Evolutionary conservation across 1,140 invertebrate species (phyloP).

Genomic region (Drosophila yakuba): DNA sequence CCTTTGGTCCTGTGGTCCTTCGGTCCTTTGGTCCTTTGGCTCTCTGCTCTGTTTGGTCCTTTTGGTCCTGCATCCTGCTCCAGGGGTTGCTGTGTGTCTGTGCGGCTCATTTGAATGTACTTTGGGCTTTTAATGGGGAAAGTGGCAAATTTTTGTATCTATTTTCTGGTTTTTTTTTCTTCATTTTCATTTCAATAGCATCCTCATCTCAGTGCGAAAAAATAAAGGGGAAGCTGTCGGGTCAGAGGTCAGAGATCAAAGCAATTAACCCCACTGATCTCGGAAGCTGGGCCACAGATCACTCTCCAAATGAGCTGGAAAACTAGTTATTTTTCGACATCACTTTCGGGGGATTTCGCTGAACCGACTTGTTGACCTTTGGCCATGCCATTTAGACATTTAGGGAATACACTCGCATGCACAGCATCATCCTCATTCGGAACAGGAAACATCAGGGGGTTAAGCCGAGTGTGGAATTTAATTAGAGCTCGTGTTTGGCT

Average conservation of each 20-base stretch:
- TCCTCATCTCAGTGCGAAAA: conserved; percentile 3
- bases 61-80: conserved; percentile 9
- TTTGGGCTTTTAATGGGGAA: conserved; percentile 22
- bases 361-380: conserved; percentile 28
- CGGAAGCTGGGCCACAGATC: conserved; percentile 42
- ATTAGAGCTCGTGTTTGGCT: conserved; percentile 22
- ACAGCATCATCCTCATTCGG: conserved; percentile 23
- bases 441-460: conserved; percentile 6
- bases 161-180: conserved; percentile 11
- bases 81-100: conserved; percentile 13
- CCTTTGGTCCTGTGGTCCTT: conserved; percentile 4
- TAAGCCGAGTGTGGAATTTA: conserved; percentile 30
- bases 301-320: conserved; percentile 27
- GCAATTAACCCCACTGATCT: conserved; percentile 59
- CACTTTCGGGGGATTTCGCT: conserved; percentile 23
- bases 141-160: conserved; percentile 26
- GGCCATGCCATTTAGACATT: conserved; percentile 22
- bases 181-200: not conserved
- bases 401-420: conserved; percentile 2
- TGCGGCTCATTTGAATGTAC: conserved; percentile 15
- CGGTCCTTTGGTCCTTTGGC: conserved; percentile 1
- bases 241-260: conserved; percentile 24
- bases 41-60: not conserved
- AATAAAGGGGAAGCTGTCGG: conserved; percentile 1
- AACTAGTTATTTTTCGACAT: conserved; percentile 54